These are phyloP conservation scores for Rosalia funebris DNA, from an alignment of 2,888 invertebrate genomes.

Conservation along the genomic window DNA sequence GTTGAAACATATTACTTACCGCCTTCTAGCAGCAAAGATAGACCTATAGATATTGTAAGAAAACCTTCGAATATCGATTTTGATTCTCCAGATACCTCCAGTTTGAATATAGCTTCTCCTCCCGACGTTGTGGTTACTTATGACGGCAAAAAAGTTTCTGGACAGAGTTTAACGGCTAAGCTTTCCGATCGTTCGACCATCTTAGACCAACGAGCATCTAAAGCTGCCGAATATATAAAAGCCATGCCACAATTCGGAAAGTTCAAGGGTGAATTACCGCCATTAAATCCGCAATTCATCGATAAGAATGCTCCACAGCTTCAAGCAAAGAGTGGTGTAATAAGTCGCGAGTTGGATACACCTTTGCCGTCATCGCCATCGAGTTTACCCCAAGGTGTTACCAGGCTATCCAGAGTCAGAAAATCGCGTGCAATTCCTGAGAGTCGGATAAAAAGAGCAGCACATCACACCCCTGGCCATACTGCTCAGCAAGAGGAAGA, in stretches of 20 bases:
- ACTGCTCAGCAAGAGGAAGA: constrained; percentile 46
- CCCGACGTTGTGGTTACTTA: constrained; percentile 76
- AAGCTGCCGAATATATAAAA: constrained; percentile 71
- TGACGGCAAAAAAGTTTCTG: constrained; percentile 80
- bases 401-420: constrained; percentile 64
- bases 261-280: constrained; percentile 79
- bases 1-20: constrained; percentile 80
- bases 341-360: constrained; percentile 57
- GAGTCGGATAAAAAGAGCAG: constrained; percentile 50
- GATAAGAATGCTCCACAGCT: constrained; percentile 39
- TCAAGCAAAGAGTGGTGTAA: constrained; percentile 37
- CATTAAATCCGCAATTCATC: constrained; percentile 65
- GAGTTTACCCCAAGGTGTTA: constrained; percentile 48
- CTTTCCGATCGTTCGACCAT: constrained; percentile 50
- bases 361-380: constrained; percentile 46
- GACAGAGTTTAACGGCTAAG: constrained; percentile 69
- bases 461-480: constrained; percentile 57
- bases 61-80: constrained; percentile 64
- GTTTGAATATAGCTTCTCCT: constrained; percentile 51
- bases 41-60: constrained; percentile 45
- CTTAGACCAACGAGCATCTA: constrained; percentile 60
- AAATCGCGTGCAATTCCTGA: constrained; percentile 30
- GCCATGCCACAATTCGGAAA: constrained; percentile 78
- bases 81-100: constrained; percentile 51
- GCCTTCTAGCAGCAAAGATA: constrained; percentile 68